phyloP scores from a whole-genome alignment of 2,888 invertebrate genomes.

The Diplolepis rosae region DNA sequence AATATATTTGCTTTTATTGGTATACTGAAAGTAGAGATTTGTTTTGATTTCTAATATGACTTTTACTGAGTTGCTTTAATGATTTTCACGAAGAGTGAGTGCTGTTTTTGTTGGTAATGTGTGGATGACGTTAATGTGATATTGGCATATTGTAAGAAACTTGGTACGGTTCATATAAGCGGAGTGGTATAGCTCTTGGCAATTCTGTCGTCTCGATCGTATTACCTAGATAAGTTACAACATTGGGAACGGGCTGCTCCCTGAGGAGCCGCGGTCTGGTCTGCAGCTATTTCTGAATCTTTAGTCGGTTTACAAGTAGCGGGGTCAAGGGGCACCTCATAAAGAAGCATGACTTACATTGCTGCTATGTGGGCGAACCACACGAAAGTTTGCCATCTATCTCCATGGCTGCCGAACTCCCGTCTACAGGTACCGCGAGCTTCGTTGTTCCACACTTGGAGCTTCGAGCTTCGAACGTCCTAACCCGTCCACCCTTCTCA shows the following conservation, averaged over 20 bases:
- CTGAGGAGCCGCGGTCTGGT: conserved; percentile 46
- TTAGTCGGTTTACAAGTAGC: conserved; percentile 72
- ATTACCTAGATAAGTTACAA: conserved; percentile 58
- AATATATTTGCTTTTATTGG: too few species aligned
- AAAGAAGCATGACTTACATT: conserved; percentile 72
- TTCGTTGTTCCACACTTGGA: conserved; percentile 46
- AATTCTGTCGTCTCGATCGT: conserved; percentile 55
- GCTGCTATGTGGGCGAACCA: conserved; percentile 66
- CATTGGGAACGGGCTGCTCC: conserved; percentile 47
- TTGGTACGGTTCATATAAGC: not conserved
- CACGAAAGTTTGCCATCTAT: conserved; percentile 66
- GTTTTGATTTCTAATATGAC: too few species aligned
- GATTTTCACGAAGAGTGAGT: not conserved
- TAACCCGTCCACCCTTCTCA: conserved; percentile 46
- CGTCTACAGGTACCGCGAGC: conserved; percentile 37
- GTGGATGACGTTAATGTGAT: not conserved
- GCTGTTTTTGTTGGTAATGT: not conserved
- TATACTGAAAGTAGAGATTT: too few species aligned
- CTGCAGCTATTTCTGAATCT: conserved; percentile 70
- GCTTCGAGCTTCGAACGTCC: conserved; percentile 43
- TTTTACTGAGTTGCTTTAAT: not conserved
- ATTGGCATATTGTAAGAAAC: not conserved
- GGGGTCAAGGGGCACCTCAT: conserved; percentile 69
- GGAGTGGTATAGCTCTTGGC: not conserved
- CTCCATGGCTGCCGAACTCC: conserved; percentile 50